Percentiles rank a stretch among this genome's conserved stretches.
phyloP scores from a whole-genome alignment of 2,797 vertebrate species.

The Pachyuromys duprasi region DNA sequence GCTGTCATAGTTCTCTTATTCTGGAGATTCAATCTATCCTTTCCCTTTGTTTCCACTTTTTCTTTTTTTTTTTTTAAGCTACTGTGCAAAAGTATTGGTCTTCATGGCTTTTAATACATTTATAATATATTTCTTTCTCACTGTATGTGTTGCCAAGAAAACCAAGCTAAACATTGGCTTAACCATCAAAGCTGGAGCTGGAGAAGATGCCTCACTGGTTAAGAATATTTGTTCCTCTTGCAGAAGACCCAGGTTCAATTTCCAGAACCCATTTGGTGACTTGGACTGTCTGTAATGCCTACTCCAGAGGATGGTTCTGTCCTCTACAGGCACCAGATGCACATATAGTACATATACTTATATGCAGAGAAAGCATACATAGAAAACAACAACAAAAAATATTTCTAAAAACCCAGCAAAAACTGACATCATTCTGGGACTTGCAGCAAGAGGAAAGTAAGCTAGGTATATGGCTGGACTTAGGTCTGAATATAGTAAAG shows the following conservation, averaged over 20 bases:
- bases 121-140: constrained; percentile 7
- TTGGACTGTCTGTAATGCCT: background rate
- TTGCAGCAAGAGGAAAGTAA: background rate
- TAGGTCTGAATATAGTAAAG: background rate
- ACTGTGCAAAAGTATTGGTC: background rate
- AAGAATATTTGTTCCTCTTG: background rate
- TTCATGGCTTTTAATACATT: background rate
- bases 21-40: background rate
- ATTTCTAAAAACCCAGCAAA: background rate
- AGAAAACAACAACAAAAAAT: background rate
- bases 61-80: background rate
- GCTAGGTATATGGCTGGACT: background rate
- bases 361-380: background rate
- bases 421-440: background rate
- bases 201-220: background rate
- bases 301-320: background rate
- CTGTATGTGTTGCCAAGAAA: background rate
- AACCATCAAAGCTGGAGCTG: background rate
- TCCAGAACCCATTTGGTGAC: background rate
- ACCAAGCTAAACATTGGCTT: background rate
- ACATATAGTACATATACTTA: background rate
- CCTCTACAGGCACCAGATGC: background rate
- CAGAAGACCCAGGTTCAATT: background rate
- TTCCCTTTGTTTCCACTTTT: background rate
- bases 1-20: background rate